Evolutionary conservation across 2,797 vertebrate genomes (phyloP).

Genomic region (Liasis olivaceus): DNA sequence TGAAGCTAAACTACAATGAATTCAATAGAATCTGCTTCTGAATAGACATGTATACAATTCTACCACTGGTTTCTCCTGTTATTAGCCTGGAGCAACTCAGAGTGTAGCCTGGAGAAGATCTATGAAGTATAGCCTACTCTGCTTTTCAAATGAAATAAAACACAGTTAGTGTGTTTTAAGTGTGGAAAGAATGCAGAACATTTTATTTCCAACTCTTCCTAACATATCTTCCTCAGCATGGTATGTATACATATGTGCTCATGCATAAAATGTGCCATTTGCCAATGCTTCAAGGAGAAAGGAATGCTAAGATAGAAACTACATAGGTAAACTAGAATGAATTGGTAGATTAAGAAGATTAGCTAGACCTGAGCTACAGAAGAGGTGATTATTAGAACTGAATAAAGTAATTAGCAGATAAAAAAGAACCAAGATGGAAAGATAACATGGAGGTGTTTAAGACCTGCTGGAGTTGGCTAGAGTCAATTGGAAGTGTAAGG

Average conservation of each 20-base stretch:
- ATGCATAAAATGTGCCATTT: constrained; percentile 1
- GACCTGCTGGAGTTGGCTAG: neutral
- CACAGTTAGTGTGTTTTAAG: neutral
- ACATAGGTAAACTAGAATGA: neutral
- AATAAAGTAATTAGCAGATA: neutral
- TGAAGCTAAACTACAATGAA: neutral
- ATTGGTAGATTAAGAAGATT: neutral
- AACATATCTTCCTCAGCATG: neutral
- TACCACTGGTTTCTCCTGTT: neutral
- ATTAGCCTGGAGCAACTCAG: neutral
- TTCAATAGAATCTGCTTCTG: neutral
- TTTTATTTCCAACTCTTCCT: neutral
- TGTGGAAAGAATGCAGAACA: neutral
- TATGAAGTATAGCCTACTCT: neutral
- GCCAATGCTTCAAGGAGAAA: neutral
- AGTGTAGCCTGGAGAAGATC: neutral
- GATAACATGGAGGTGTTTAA: neutral
- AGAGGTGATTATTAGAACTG: neutral
- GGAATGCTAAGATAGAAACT: too few relatives aligned
- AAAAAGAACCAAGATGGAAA: neutral
- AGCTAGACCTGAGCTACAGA: neutral
- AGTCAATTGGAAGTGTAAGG: neutral
- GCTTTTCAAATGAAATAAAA: constrained; percentile 12
- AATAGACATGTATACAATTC: neutral
- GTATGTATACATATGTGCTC: neutral